These are phyloP conservation scores for Tetraodon nigroviridis DNA, from an alignment of 2,113 vertebrate genomes.

Conservation along the genomic window DNA sequence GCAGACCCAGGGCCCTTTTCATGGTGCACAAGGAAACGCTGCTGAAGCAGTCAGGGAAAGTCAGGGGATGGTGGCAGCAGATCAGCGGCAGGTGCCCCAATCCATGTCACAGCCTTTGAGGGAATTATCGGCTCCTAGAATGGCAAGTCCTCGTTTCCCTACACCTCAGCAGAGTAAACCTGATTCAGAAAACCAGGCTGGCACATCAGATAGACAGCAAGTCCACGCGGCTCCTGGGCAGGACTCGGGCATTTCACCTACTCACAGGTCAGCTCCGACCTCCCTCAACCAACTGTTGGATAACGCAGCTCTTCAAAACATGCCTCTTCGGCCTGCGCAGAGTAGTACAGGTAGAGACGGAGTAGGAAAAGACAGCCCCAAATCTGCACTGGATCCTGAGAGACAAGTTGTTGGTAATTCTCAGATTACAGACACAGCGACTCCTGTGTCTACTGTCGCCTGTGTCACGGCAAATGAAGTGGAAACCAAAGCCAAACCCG, in stretches of 20 bases:
- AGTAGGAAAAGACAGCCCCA: constrained; percentile 55
- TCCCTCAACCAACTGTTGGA: constrained; percentile 94
- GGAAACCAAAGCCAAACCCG: constrained; percentile 57
- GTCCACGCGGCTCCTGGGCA: constrained; percentile 57
- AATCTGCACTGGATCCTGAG: constrained; percentile 49
- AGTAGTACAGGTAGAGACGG: constrained; percentile 42
- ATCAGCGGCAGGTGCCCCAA: constrained; percentile 75
- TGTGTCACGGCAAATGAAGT: constrained; percentile 47
- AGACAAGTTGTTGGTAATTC: constrained; percentile 45
- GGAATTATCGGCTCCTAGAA: constrained; percentile 77
- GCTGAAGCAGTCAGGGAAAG: constrained; percentile 79
- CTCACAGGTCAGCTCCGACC: constrained; percentile 84
- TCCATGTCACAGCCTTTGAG: constrained; percentile 65
- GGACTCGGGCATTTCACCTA: constrained; percentile 76
- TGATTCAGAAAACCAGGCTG: constrained; percentile 72
- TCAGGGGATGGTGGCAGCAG: constrained; percentile 66
- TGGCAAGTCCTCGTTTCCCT: constrained; percentile 70
- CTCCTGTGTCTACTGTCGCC: constrained; percentile 24
- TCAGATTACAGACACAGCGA: constrained; percentile 47
- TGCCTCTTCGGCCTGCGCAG: constrained; percentile 76
- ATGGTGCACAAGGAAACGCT: constrained; percentile 63
- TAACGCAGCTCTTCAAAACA: constrained; percentile 79
- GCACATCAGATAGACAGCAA: constrained; percentile 52
- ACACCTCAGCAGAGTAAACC: constrained; percentile 77
- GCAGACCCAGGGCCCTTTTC: constrained; percentile 73